Percentiles rank a stretch among this genome's conserved stretches.
phyloP scores from a whole-genome alignment of 2,113 vertebrate species.

The Canis aureus region DNA sequence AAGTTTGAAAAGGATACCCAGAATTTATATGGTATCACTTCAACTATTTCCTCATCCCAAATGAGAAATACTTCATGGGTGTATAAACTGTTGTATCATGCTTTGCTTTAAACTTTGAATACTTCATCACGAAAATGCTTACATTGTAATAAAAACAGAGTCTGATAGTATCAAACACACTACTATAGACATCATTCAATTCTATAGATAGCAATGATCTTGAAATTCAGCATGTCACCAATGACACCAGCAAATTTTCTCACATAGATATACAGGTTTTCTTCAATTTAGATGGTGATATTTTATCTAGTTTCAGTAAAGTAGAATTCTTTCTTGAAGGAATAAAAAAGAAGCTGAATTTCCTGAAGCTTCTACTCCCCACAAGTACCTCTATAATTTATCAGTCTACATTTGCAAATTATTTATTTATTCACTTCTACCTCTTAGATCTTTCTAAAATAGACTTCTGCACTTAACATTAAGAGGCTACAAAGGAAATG shows the following conservation, averaged over 20 bases:
- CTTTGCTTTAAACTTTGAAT: neutral
- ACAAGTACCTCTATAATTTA: neutral
- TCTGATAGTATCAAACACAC: neutral
- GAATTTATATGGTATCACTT: neutral
- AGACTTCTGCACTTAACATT: neutral
- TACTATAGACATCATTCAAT: neutral
- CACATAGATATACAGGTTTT: neutral
- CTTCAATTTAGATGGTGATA: neutral
- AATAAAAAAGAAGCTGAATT: neutral
- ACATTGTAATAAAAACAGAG: neutral
- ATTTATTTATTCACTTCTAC: neutral
- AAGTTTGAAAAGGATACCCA: neutral
- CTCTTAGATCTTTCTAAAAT: neutral
- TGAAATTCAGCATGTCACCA: neutral
- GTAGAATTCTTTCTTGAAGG: neutral
- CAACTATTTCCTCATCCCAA: neutral
- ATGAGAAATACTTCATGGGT: neutral
- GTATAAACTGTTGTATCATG: neutral
- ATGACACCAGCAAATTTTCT: neutral
- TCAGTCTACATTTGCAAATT: neutral
- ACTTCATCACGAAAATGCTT: neutral
- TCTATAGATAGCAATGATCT: neutral
- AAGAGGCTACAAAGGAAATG: neutral
- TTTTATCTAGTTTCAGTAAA: neutral
- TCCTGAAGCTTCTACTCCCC: neutral